Evolutionary conservation across 1,140 invertebrate genomes (phyloP).

Genomic region (Macrobrachium nipponense): DNA sequence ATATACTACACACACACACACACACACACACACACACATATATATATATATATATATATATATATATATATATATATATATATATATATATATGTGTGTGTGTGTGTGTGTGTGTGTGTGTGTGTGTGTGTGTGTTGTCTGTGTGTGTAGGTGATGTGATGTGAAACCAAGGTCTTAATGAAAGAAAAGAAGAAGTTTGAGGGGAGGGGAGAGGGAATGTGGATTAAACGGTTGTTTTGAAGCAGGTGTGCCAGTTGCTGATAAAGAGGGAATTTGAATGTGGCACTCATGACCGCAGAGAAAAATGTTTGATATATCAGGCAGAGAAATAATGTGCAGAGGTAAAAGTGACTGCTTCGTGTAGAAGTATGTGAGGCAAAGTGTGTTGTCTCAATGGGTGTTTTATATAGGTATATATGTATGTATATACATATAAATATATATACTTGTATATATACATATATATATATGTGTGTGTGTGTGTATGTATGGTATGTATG

Average conservation of each 20-base stretch:
- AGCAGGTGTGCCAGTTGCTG: neutral
- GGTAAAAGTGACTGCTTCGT: too few relatives aligned
- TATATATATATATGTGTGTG: constrained; percentile 12
- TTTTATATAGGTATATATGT: too few relatives aligned
- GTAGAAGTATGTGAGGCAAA: too few relatives aligned
- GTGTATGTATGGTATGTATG: too few relatives aligned
- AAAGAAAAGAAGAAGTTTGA: neutral
- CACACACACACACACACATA: neutral
- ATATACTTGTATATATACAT: too few relatives aligned
- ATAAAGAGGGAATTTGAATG: too few relatives aligned
- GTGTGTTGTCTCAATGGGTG: too few relatives aligned
- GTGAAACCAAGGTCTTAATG: neutral
- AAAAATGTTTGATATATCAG: too few relatives aligned
- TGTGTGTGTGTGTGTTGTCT: neutral
- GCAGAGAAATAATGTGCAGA: too few relatives aligned
- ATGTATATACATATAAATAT: too few relatives aligned
- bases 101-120: constrained; percentile 18
- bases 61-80: neutral
- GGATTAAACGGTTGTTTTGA: neutral
- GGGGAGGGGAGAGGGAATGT: neutral
- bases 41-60: neutral
- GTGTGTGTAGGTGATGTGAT: neutral
- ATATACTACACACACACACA: neutral
- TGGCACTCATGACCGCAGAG: too few relatives aligned
- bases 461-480: too few relatives aligned